phyloP scores from a whole-genome alignment of 2,888 invertebrate genomes.

The Volucella inflata region DNA sequence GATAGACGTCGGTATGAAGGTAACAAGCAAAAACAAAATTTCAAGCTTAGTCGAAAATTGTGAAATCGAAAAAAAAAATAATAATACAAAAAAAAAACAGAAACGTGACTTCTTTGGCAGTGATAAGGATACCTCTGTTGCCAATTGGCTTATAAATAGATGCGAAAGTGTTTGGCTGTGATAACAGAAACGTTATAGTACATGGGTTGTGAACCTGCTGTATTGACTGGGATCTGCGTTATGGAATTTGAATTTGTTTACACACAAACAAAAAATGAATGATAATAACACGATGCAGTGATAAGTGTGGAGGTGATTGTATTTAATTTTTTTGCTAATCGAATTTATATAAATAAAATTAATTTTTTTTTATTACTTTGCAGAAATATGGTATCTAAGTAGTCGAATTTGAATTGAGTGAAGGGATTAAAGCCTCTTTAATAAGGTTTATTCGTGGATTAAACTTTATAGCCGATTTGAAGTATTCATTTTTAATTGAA shows the following conservation, averaged over 20 bases:
- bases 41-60: slow-evolving; percentile 28
- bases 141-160: slow-evolving; percentile 13
- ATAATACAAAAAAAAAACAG: slow-evolving; percentile 15
- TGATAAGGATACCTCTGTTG: slow-evolving; percentile 36
- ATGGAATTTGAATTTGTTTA: not conserved
- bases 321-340: not conserved
- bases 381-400: too few relatives aligned
- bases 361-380: too few relatives aligned
- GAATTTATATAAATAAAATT: too few relatives aligned
- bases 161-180: not conserved
- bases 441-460: slow-evolving; percentile 2
- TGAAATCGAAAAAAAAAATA: slow-evolving; percentile 25
- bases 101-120: not conserved
- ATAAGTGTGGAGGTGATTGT: not conserved
- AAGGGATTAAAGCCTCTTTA: not conserved
- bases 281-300: too few relatives aligned
- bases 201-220: not conserved
- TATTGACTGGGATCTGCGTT: too few relatives aligned
- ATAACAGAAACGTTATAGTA: slow-evolving; percentile 6
- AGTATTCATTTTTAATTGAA: not conserved
- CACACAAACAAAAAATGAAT: not conserved
- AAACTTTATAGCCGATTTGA: not conserved
- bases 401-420: not conserved
- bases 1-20: slow-evolving; percentile 35
- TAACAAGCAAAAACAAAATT: slow-evolving; percentile 10